These are phyloP conservation scores for Microplitis demolitor DNA, from an alignment of 1,140 invertebrate genomes.

Conservation along the genomic window DNA sequence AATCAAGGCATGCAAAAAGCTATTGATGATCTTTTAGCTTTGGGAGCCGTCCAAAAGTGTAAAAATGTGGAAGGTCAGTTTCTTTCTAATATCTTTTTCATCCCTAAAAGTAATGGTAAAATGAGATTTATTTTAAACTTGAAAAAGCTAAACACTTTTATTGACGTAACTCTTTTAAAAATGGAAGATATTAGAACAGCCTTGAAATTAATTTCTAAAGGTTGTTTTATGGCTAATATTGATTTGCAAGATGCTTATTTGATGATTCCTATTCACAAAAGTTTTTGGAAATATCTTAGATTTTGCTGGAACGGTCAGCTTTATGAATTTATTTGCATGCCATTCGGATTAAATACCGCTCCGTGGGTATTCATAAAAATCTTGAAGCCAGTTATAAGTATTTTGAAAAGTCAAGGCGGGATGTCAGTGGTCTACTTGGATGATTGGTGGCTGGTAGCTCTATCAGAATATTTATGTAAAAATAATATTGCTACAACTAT, in stretches of 20 bases:
- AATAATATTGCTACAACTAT: not conserved
- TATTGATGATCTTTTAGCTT: too few relatives aligned
- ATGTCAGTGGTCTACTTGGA: too few relatives aligned
- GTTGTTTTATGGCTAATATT: conserved; percentile 3
- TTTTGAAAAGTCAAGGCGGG: too few relatives aligned
- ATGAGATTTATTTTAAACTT: conserved; percentile 33
- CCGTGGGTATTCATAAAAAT: too few relatives aligned
- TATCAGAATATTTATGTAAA: not conserved
- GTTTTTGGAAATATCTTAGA: not conserved
- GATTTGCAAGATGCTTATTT: not conserved
- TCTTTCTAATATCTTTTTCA: not conserved
- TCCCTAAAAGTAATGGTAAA: conserved; percentile 30
- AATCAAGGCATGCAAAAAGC: too few relatives aligned
- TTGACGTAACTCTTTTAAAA: not conserved
- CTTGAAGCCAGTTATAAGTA: too few relatives aligned
- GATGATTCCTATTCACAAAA: not conserved
- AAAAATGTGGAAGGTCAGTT: not conserved
- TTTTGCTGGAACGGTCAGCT: not conserved
- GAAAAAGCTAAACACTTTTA: conserved; percentile 35
- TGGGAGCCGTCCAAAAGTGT: too few relatives aligned
- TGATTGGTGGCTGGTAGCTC: conserved; percentile 9
- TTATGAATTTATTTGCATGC: too few relatives aligned
- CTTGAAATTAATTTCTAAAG: not conserved
- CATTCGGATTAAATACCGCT: too few relatives aligned
- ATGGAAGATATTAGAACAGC: too few relatives aligned